These are phyloP conservation scores for Parambassis ranga DNA, from an alignment of 2,797 vertebrate genomes.

Conservation along the genomic window DNA sequence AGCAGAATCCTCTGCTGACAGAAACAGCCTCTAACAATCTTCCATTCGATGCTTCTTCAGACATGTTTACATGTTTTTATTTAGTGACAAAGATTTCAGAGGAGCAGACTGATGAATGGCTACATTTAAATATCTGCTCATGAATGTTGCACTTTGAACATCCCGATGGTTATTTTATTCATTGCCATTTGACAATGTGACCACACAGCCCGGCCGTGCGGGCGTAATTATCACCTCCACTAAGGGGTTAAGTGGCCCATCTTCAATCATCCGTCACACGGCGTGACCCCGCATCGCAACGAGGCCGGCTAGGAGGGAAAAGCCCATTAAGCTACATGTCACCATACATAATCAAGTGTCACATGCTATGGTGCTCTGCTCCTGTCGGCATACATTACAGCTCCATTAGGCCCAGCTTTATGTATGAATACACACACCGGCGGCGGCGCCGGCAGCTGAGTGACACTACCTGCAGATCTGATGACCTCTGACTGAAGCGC, in stretches of 20 bases:
- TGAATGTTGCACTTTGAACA: no score
- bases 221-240: slow-evolving; percentile 43
- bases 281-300: slow-evolving; percentile 48
- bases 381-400: slow-evolving; percentile 39
- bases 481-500: neutral
- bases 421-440: slow-evolving; percentile 22
- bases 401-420: slow-evolving; percentile 19
- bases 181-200: neutral
- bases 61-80: no score
- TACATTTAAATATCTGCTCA: no score
- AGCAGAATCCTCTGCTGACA: no score
- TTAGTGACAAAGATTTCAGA: no score
- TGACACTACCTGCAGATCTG: neutral
- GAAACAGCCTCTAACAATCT: no score
- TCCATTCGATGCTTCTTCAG: no score
- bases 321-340: slow-evolving; percentile 60
- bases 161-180: no score
- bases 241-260: slow-evolving; percentile 45
- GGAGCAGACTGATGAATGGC: no score
- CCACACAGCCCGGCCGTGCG: no score
- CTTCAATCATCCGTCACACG: slow-evolving; percentile 64
- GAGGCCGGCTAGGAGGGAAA: slow-evolving; percentile 28
- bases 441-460: neutral
- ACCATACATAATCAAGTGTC: slow-evolving; percentile 64
- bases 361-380: slow-evolving; percentile 17